A percentile compares a stretch with the other conserved stretches of the same genome.
Evolutionary conservation across 2,113 vertebrate genomes (phyloP).

Genomic region (Epinephelus cyanopodus): DNA sequence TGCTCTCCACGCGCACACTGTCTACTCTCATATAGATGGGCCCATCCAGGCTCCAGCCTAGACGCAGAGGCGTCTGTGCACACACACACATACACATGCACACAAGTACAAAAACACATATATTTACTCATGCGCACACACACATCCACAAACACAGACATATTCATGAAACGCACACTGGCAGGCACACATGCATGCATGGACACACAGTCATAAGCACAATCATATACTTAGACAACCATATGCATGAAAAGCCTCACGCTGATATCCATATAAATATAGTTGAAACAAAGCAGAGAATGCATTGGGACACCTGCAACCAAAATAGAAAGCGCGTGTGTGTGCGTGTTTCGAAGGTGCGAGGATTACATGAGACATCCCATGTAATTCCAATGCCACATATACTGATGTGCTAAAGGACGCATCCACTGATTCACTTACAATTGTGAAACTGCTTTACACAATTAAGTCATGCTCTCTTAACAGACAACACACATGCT

Average conservation of each 20-base stretch:
- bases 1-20: slow-evolving; percentile 80
- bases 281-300: slow-evolving; percentile 41
- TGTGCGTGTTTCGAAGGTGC: slow-evolving; percentile 18
- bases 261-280: slow-evolving; percentile 63
- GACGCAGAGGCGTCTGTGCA: slow-evolving; percentile 58
- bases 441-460: slow-evolving; percentile 72
- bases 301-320: slow-evolving; percentile 26
- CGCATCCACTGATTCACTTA: slow-evolving; percentile 74
- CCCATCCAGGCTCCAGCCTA: slow-evolving; percentile 71
- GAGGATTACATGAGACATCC: slow-evolving; percentile 56
- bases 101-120: slow-evolving; percentile 38
- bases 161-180: slow-evolving; percentile 22
- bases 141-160: slow-evolving; percentile 27
- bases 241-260: slow-evolving; percentile 53
- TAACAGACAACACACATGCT: slow-evolving; percentile 70
- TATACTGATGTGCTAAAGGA: slow-evolving; percentile 68
- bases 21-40: slow-evolving; percentile 84
- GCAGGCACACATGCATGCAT: slow-evolving; percentile 4
- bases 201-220: slow-evolving; percentile 3
- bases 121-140: slow-evolving; percentile 28
- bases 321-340: slow-evolving; percentile 37
- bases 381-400: slow-evolving; percentile 65
- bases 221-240: slow-evolving; percentile 38
- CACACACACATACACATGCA: slow-evolving; percentile 47
- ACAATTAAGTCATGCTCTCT: slow-evolving; percentile 79